Conservation (phyloP, 2,797 vertebrate genomes). For the Octomys mimax region DNA sequence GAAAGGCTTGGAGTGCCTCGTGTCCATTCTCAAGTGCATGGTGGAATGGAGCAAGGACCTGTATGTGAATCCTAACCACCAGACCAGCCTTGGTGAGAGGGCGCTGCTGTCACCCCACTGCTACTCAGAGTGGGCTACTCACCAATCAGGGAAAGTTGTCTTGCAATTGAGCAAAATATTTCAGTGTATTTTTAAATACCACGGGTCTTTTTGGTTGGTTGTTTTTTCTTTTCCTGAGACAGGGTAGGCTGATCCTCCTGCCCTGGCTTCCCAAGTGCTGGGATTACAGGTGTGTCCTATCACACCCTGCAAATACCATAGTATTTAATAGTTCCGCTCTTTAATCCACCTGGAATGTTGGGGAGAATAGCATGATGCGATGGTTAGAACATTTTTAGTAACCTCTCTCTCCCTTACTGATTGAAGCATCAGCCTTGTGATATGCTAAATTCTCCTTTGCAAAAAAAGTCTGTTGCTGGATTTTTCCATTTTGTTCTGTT, state of each 20-base stretch:
- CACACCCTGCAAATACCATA: not conserved
- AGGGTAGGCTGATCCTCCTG: not conserved
- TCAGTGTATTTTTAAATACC: not conserved
- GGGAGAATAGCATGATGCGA: not conserved
- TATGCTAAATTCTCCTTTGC: not conserved
- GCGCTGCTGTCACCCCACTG: not conserved
- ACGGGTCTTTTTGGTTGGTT: not conserved
- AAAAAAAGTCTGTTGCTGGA: not conserved
- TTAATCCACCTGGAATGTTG: not conserved
- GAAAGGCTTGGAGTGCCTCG: slow-evolving; percentile 98
- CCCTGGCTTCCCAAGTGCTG: not conserved
- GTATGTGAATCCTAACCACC: slow-evolving; percentile 98
- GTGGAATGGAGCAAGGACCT: slow-evolving; percentile 99
- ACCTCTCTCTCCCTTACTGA: not conserved
- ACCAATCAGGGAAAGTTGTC: not conserved
- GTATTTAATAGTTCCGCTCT: not conserved
- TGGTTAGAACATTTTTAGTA: not conserved
- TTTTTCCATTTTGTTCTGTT: not conserved
- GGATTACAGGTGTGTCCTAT: not conserved
- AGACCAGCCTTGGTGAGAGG: slow-evolving; percentile 95
- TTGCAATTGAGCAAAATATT: not conserved
- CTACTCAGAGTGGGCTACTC: not conserved
- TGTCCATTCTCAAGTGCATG: slow-evolving; percentile 99
- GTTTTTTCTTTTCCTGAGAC: not conserved
- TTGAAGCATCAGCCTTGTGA: not conserved